Percentiles rank a stretch among this genome's conserved stretches.
These are phyloP conservation scores for Parelbella ahira DNA, from an alignment of 2,888 invertebrate genomes.

Conservation along the genomic window DNA sequence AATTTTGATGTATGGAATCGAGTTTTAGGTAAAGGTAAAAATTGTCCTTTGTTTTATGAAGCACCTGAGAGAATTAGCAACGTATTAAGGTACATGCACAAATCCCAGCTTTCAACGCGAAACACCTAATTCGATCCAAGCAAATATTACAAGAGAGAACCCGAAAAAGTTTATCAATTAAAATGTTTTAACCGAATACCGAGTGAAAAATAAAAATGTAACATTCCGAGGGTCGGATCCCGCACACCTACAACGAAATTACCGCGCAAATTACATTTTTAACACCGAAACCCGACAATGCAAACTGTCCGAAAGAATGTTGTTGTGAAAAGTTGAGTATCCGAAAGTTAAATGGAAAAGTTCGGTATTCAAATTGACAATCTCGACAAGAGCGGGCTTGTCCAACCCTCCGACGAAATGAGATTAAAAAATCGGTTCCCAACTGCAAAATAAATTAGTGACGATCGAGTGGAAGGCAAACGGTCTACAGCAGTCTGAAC, in stretches of 20 bases:
- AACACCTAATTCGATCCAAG: not conserved
- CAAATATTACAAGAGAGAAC: conserved; percentile 4
- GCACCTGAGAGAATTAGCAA: too few relatives aligned
- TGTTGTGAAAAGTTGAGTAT: conserved; percentile 52
- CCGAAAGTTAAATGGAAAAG: conserved; percentile 75
- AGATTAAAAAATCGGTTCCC: conserved; percentile 48
- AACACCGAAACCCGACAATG: conserved; percentile 44
- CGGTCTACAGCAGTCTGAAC: conserved; percentile 9
- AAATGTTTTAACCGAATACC: conserved; percentile 13
- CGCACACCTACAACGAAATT: conserved; percentile 17
- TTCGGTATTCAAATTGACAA: conserved; percentile 71
- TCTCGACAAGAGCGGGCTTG: conserved; percentile 46
- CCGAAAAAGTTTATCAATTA: conserved; percentile 21
- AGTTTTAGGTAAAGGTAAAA: too few relatives aligned
- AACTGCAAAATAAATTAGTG: conserved; percentile 26
- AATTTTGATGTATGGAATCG: too few relatives aligned
- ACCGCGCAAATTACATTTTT: conserved; percentile 46
- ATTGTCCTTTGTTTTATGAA: too few relatives aligned
- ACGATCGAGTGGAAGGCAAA: conserved; percentile 18
- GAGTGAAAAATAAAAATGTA: conserved; percentile 19
- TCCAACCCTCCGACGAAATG: conserved; percentile 38
- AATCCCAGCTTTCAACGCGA: too few relatives aligned
- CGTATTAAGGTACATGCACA: too few relatives aligned
- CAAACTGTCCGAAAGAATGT: conserved; percentile 40
- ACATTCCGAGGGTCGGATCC: conserved; percentile 10